Evolutionary conservation across 2,797 vertebrate species (phyloP).

Genomic region (Acanthurus tractus): DNA sequence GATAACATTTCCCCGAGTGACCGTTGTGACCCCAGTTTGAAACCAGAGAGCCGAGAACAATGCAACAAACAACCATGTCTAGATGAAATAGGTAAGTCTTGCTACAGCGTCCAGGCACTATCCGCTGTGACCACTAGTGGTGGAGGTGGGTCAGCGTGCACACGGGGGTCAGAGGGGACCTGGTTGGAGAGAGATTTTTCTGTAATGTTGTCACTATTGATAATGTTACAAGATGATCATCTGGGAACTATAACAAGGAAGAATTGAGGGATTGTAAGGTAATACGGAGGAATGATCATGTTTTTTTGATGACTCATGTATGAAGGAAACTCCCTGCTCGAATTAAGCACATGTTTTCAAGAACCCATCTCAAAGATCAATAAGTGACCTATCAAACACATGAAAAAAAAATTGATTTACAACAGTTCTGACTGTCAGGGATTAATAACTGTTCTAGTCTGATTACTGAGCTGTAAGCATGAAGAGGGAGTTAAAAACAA

Average conservation of each 20-base stretch:
- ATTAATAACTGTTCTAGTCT: neutral
- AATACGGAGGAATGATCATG: neutral
- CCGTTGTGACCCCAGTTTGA: slow-evolving; percentile 72
- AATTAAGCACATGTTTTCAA: neutral
- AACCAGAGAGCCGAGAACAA: slow-evolving; percentile 75
- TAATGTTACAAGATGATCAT: neutral
- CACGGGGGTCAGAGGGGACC: neutral
- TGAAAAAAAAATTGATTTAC: too few species aligned
- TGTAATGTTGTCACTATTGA: slow-evolving; percentile 18
- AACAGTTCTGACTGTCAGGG: neutral
- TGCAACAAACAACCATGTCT: slow-evolving; percentile 81
- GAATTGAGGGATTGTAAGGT: neutral
- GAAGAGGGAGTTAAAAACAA: neutral
- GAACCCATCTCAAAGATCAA: neutral
- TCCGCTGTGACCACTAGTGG: neutral
- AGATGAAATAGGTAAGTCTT: slow-evolving; percentile 74
- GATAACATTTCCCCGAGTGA: slow-evolving; percentile 73
- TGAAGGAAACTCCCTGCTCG: slow-evolving; percentile 6
- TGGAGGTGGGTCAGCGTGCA: neutral
- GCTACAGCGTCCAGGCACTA: too few species aligned
- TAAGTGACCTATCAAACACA: neutral
- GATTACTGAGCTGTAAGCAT: neutral
- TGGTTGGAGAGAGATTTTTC: neutral
- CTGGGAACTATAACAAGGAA: neutral
- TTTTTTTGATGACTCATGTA: neutral